Evolutionary conservation across 2,797 vertebrate genomes (phyloP).

Genomic region (Myotis findleyi): DNA sequence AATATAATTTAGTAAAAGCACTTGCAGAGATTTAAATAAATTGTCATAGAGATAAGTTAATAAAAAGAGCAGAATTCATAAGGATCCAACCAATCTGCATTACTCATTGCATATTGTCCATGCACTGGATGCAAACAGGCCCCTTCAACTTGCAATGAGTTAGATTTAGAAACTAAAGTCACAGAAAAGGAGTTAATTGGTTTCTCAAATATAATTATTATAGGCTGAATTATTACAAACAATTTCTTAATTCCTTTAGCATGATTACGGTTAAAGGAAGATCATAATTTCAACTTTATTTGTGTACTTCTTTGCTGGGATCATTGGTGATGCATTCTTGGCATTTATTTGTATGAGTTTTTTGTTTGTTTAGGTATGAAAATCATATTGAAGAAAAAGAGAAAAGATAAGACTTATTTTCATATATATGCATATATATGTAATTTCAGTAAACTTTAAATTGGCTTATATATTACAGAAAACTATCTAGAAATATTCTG

Average conservation of each 20-base stretch:
- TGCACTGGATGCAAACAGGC: not conserved
- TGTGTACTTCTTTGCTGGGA: not conserved
- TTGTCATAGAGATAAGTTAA: not conserved
- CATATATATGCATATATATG: not conserved
- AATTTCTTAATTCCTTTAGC: not conserved
- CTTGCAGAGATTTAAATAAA: not conserved
- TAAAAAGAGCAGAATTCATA: not conserved
- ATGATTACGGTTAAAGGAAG: not conserved
- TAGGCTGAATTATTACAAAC: not conserved
- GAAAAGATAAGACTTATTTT: not conserved
- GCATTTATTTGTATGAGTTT: not conserved
- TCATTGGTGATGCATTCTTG: not conserved
- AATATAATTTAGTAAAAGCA: conserved; percentile 36
- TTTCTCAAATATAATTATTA: not conserved
- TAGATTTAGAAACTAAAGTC: conserved; percentile 28
- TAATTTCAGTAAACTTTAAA: not conserved
- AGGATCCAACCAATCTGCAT: not conserved
- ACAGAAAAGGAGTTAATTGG: not conserved
- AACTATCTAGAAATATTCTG: conserved; percentile 8
- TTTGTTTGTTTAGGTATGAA: not conserved
- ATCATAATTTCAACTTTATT: not conserved
- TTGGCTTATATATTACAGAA: not conserved
- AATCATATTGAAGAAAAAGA: not conserved
- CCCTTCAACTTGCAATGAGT: not conserved
- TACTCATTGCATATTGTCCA: not conserved